A percentile compares a stretch with the other conserved stretches of the same genome.
These are phyloP conservation scores for Petaurus breviceps DNA, from an alignment of 2,113 vertebrate genomes.

Conservation along the genomic window DNA sequence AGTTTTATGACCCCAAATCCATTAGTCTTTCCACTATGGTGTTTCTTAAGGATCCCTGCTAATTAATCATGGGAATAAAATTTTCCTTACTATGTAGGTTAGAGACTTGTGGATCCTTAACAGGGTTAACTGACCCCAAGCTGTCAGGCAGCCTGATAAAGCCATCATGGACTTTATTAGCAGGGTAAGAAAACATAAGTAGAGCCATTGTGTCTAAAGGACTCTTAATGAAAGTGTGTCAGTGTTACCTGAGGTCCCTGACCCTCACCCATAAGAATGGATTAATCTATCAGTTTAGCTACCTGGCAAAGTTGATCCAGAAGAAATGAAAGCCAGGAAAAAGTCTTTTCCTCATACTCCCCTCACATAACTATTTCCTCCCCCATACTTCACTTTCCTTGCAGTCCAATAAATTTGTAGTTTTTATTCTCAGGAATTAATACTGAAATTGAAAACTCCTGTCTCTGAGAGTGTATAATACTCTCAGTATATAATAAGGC, in stretches of 20 bases:
- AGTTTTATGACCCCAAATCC: background rate
- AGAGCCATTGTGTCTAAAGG: background rate
- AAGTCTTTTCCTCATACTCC: background rate
- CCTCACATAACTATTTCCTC: background rate
- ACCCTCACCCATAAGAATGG: background rate
- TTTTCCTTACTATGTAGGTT: background rate
- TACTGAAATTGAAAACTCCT: background rate
- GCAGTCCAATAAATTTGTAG: background rate
- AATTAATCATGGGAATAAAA: background rate
- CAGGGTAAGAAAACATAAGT: background rate
- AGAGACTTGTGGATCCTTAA: background rate
- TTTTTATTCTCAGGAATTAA: background rate
- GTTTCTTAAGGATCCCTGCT: background rate
- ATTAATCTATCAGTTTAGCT: background rate
- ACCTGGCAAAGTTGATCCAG: background rate
- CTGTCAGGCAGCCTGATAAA: background rate
- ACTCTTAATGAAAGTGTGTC: background rate
- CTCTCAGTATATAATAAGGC: too few relatives aligned
- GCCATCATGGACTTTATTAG: background rate
- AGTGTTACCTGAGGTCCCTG: background rate
- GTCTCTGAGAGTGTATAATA: background rate
- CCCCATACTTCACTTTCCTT: background rate
- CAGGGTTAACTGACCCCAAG: background rate
- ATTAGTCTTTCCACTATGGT: background rate
- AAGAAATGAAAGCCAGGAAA: background rate